Percentiles rank a stretch among this genome's conserved stretches.
Conservation (phyloP, 2,888 invertebrate genomes). For the Xylophagus ater region DNA sequence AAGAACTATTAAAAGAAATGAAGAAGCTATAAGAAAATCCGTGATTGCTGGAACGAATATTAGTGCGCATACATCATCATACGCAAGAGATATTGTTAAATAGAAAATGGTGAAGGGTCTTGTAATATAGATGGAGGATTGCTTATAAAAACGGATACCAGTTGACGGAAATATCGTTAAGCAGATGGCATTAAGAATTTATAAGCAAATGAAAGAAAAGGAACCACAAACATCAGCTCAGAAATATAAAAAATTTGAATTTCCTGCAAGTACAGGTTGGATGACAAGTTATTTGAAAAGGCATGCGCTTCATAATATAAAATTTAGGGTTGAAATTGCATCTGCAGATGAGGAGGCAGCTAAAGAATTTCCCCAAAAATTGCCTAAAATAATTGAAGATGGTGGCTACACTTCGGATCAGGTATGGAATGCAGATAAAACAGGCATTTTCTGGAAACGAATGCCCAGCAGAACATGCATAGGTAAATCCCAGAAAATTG, state of each 20-base stretch:
- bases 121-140: neutral
- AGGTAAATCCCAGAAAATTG: constrained; percentile 21
- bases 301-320: constrained; percentile 15
- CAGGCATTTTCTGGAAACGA: constrained; percentile 21
- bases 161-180: neutral
- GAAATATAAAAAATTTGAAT: neutral
- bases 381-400: constrained; percentile 16
- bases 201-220: too few relatives aligned
- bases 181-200: too few relatives aligned
- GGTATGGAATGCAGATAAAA: constrained; percentile 20
- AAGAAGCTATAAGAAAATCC: too few relatives aligned
- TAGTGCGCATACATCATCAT: neutral
- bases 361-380: constrained; percentile 9
- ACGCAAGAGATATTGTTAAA: neutral
- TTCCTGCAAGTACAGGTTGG: constrained; percentile 16
- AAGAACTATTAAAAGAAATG: too few relatives aligned
- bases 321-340: constrained; percentile 14
- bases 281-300: constrained; percentile 14
- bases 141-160: neutral
- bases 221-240: too few relatives aligned
- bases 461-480: constrained; percentile 24
- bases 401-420: constrained; percentile 19
- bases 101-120: neutral
- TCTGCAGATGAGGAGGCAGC: constrained; percentile 13
- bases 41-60: neutral